Evolutionary conservation across 2,888 invertebrate species (phyloP), one percentile per base, ranked within the genome.

Genomic region (Ceraclea dissimilis): DNA sequence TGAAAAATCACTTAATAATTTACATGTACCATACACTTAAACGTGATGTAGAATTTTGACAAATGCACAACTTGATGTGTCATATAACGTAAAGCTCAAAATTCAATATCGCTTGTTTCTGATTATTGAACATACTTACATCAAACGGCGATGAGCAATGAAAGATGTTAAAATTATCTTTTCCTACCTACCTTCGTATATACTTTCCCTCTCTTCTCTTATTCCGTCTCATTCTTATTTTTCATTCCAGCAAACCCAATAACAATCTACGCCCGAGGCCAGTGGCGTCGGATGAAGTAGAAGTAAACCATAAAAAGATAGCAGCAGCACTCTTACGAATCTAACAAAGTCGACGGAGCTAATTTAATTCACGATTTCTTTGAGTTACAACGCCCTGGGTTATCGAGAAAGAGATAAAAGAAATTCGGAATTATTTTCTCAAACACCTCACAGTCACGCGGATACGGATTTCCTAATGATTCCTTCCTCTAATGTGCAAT

Each of bases 331-430:
- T 50, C 53, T 52, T 49, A 49, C 56, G 51, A 56, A 59, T 59
- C 57, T 54, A 8, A 49, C 51, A 55, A 55, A 55, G 55, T 55
- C 55, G 55, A 46, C 55, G 51, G 46, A 54, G 60, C 60, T 60
- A 58, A 60, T 60, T 60, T 58, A 58, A 60, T 60, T 60, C 60
- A 50, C 58, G 57, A 60, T 60, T 60, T 57, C 60, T 60, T 60
- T 60, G 60, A 60, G 56, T 60, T 52, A 33, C 52, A 49, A 22
- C 52, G 60, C 60, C 60, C 49, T 17, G 44, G 60, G 60, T 58
- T 54, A 58, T 55, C 33, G 51, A 58, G 48, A 8, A 39, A 39
- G 16, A 60, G 56, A 58, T 58, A 60, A 60, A 60, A 58, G 57
- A 58, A 26, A 26, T 26, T 26, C 26, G 10, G 26, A 26, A 26